These are phyloP conservation scores for Catostylus mosaicus DNA, from an alignment of 30 jellyfish, hydroid and myxozoan species.

Conservation along the genomic window DNA sequence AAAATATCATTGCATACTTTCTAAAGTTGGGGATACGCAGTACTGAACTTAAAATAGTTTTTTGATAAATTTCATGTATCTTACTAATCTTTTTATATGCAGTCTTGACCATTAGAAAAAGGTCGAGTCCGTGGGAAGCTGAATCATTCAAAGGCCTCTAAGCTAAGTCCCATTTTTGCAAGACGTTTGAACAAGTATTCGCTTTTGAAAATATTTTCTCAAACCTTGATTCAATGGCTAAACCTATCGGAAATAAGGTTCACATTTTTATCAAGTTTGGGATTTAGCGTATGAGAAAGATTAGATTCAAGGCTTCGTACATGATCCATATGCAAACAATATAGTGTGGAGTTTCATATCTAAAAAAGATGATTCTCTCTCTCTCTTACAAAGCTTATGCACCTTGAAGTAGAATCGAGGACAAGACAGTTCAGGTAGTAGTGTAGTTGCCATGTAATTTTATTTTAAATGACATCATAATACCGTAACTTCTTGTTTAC, in stretches of 20 bases:
- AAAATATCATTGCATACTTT: too few relatives aligned
- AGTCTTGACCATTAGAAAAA: too few relatives aligned
- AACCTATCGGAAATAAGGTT: background rate
- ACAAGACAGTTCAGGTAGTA: background rate
- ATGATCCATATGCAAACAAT: background rate
- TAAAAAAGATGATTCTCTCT: background rate
- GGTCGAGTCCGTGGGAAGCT: conserved; percentile 3
- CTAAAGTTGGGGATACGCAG: too few relatives aligned
- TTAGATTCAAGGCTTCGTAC: background rate
- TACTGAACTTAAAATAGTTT: too few relatives aligned
- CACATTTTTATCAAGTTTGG: conserved; percentile 11
- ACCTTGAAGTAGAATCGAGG: background rate
- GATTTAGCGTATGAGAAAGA: background rate
- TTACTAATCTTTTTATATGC: too few relatives aligned
- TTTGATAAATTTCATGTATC: too few relatives aligned
- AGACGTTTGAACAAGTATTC: background rate
- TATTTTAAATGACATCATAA: background rate
- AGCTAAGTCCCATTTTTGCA: background rate
- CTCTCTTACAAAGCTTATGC: too few relatives aligned
- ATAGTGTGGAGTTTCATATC: background rate
- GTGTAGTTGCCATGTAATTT: background rate
- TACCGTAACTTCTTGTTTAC: too few relatives aligned
- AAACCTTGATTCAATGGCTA: background rate
- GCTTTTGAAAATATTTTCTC: background rate
- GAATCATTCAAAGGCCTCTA: background rate